phyloP scores from a whole-genome alignment of 92 coral and sea anemone species.

The Zoanthus sociatus region DNA sequence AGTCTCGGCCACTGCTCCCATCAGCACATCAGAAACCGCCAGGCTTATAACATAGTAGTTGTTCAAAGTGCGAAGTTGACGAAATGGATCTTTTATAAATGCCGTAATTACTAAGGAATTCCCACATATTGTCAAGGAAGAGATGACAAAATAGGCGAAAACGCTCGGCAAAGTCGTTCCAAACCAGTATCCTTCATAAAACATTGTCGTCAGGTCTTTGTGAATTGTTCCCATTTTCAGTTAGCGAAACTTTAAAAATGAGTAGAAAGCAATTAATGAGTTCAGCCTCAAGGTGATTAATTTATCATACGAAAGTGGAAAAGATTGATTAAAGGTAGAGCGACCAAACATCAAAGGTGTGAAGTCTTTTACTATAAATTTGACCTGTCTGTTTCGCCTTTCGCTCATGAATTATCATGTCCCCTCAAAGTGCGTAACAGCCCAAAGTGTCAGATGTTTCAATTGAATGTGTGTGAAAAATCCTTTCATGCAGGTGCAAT shows the following conservation, averaged over 20 bases:
- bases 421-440: neutral
- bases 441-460: neutral
- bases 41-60: constrained; percentile 72
- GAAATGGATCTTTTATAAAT: constrained; percentile 73
- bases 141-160: constrained; percentile 51
- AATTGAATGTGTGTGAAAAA: neutral
- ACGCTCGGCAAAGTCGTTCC: constrained; percentile 55
- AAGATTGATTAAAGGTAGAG: neutral
- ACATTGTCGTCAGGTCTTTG: constrained; percentile 53
- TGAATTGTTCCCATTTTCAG: constrained; percentile 7
- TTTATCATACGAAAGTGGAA: neutral
- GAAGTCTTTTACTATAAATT: neutral
- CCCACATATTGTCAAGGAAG: constrained; percentile 65
- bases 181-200: constrained; percentile 82
- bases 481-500: neutral
- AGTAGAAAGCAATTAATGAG: neutral
- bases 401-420: neutral
- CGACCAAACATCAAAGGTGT: neutral
- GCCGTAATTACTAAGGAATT: constrained; percentile 70
- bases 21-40: constrained; percentile 76
- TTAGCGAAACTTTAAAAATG: neutral
- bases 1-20: constrained; percentile 80
- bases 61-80: constrained; percentile 62
- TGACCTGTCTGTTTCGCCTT: neutral
- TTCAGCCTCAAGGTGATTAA: neutral